Evolutionary conservation across 2,113 vertebrate genomes (phyloP), one percentile per base, ranked within the genome.

Genomic region (Coreoperca whiteheadi): DNA sequence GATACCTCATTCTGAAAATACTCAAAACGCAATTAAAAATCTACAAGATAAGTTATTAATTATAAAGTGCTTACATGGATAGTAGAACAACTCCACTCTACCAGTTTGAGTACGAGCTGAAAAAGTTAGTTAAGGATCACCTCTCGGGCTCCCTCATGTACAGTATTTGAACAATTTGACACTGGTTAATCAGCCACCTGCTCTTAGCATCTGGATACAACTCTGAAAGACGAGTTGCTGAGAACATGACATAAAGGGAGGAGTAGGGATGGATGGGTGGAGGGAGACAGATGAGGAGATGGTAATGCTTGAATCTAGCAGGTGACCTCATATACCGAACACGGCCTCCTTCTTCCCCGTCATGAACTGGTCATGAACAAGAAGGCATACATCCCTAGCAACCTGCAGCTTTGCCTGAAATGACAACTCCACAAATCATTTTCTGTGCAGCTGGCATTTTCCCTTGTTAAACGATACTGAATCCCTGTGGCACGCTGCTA

Each of bases 401-500:
- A 82, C 83, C 75, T 59, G 75, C 73, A 71, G 74, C 65, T 83
- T 53, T 73, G 39, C 86, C 72, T 67, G 63, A 50, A 67, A 73
- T 68, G 83, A 80, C 86, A 89, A 73, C 81, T 86, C 72, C 73
- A 76, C 74, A 76, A 81, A 77, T 90, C 83, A 82, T 78, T 83
- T 85, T 77, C 66, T 7, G 63, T 80, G 77, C 60, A 80, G 68
- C 43, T 68, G 85, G 65, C 69, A 79, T 86, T 83, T 74, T 66
- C 76, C 50, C 73, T 83, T 74, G 65, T 83, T 87, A 90, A n/a
- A 57, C 34, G 21, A 79, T 43, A 64, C 73, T 2, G 75, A 84
- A 80, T 79, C 79, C 39, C 74, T 67, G 77, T 84, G 86, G 87
- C 84, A 84, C 74, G 10, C 32, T 74, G 79, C 78, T 88, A 89